Conservation (phyloP, 2,888 invertebrate species). For the Nematopogon swammerdamellus region DNA sequence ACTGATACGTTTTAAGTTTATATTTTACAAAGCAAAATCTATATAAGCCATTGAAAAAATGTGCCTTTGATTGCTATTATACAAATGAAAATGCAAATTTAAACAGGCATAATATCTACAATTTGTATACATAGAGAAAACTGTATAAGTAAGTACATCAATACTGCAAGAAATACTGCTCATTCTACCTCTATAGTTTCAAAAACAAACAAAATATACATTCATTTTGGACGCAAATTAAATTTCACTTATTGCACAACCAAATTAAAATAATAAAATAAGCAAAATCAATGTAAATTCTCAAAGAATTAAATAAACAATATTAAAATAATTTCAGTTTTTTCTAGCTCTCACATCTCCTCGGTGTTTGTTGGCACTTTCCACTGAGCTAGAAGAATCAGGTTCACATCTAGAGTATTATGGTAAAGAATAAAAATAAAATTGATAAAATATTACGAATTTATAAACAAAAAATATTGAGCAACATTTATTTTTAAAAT, state of each 20-base stretch:
- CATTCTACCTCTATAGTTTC: neutral
- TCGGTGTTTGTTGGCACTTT: too few relatives aligned
- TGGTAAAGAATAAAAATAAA: too few relatives aligned
- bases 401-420: too few relatives aligned
- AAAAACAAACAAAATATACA: conserved; percentile 22
- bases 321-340: too few relatives aligned
- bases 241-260: conserved; percentile 49
- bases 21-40: neutral
- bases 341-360: too few relatives aligned
- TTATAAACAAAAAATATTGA: too few relatives aligned
- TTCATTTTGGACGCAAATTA: conserved; percentile 49
- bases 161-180: neutral
- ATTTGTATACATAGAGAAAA: neutral
- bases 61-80: neutral
- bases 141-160: neutral
- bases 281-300: neutral
- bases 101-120: neutral
- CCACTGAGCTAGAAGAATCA: too few relatives aligned
- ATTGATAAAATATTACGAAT: too few relatives aligned
- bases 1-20: neutral
- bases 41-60: neutral
- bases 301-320: too few relatives aligned
- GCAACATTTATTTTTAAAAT: too few relatives aligned
- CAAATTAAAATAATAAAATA: conserved; percentile 18
- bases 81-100: neutral